Conservation (phyloP, 2,113 vertebrate species). For the Hystrix cristata region DNA sequence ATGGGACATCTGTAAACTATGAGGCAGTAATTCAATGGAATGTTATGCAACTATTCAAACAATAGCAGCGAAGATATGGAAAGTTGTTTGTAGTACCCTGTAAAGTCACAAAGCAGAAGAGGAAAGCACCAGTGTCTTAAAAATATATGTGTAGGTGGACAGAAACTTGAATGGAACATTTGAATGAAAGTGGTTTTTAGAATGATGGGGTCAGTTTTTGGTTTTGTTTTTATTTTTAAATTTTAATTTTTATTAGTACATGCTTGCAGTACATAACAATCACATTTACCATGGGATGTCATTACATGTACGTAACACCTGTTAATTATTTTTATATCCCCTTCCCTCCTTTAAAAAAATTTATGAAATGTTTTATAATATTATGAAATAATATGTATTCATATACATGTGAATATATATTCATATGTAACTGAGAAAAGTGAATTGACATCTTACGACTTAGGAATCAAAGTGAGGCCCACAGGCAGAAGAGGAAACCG, state of each 20-base stretch:
- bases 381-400: not conserved
- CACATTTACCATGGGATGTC: not conserved
- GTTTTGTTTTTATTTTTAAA: not conserved
- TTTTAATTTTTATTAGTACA: not conserved
- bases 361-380: conserved; percentile 3
- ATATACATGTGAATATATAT: not conserved
- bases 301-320: not conserved
- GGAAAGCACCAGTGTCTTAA: not conserved
- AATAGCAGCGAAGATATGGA: not conserved
- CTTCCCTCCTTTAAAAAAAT: not conserved
- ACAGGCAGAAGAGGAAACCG: conserved; percentile 62
- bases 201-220: not conserved
- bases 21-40: not conserved
- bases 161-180: not conserved
- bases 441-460: conserved; percentile 60
- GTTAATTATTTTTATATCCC: not conserved
- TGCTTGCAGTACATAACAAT: not conserved
- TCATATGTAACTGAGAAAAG: conserved; percentile 12
- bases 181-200: not conserved
- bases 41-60: not conserved
- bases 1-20: not conserved
- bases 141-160: not conserved
- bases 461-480: conserved; percentile 49
- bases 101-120: not conserved
- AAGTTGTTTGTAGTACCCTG: not conserved